Percentiles rank a stretch among this genome's conserved stretches.
Evolutionary conservation across 2,888 invertebrate genomes (phyloP).

Genomic region (Halocaridina rubra): DNA sequence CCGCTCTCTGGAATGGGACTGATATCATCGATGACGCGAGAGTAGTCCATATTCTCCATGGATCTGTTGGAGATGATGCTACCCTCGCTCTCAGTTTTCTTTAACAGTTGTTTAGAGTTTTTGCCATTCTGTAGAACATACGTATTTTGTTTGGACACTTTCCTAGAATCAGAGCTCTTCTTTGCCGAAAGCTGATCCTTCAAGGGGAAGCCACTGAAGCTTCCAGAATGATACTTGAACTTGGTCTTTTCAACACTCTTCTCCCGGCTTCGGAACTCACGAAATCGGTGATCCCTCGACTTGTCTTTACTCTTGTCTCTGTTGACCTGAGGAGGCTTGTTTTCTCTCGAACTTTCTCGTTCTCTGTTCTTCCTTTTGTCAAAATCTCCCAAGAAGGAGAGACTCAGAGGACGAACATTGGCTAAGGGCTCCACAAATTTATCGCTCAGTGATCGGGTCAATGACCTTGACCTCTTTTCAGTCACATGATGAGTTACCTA

Average conservation of each 20-base stretch:
- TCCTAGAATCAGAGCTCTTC: constrained; percentile 37
- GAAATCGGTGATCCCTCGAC: background rate
- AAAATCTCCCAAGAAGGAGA: constrained; percentile 42
- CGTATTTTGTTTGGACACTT: constrained; percentile 62
- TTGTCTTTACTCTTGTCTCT: constrained; percentile 16
- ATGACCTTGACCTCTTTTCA: constrained; percentile 57
- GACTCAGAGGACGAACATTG: constrained; percentile 31
- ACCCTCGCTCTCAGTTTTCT: constrained; percentile 28
- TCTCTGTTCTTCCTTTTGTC: constrained; percentile 48
- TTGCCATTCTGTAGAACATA: constrained; percentile 59
- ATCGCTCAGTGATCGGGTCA: constrained; percentile 60
- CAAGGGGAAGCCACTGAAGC: constrained; percentile 25
- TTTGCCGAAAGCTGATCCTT: constrained; percentile 11
- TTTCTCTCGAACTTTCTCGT: constrained; percentile 28
- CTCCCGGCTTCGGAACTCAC: constrained; percentile 24
- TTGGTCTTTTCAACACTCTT: constrained; percentile 37
- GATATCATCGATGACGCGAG: constrained; percentile 59
- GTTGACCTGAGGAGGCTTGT: background rate
- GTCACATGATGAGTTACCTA: constrained; percentile 63
- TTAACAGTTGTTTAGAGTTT: constrained; percentile 24
- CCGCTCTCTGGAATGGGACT: constrained; percentile 38
- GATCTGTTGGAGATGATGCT: constrained; percentile 25
- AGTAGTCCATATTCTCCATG: constrained; percentile 58
- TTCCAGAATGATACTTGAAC: constrained; percentile 38
- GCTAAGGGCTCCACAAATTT: constrained; percentile 50